Percentiles rank a stretch among this genome's conserved stretches.
These are phyloP conservation scores for Hassar affinis DNA, from an alignment of 2,113 vertebrate species.

Conservation along the genomic window DNA sequence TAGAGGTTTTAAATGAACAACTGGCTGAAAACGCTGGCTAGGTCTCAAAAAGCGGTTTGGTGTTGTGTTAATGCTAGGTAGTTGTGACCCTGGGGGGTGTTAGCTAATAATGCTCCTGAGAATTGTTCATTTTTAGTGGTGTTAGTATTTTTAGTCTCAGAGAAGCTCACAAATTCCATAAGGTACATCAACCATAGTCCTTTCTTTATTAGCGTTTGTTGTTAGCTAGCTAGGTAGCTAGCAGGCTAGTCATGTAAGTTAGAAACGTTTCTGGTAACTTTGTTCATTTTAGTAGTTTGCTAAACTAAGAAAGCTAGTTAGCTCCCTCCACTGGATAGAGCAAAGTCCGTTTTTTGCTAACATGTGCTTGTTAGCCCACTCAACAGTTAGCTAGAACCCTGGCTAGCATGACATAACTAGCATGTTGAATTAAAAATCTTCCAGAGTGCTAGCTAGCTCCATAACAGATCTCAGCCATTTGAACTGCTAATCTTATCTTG, in stretches of 20 bases:
- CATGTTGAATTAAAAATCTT: neutral
- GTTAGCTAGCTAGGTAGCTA: neutral
- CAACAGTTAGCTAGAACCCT: no score
- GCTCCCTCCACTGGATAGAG: no score
- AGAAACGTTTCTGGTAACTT: neutral
- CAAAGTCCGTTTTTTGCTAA: neutral
- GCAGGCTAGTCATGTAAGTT: neutral
- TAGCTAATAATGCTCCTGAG: no score
- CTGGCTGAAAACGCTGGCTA: no score
- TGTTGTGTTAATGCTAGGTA: no score
- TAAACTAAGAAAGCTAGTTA: neutral
- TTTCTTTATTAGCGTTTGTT: neutral
- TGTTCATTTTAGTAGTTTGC: neutral
- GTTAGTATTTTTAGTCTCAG: no score
- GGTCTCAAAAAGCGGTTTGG: no score
- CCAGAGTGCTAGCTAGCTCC: neutral
- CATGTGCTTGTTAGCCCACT: neutral
- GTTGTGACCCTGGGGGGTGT: no score
- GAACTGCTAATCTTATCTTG: neutral
- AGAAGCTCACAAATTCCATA: neutral
- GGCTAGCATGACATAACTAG: no score
- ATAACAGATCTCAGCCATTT: neutral
- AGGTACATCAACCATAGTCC: neutral
- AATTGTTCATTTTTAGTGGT: no score
- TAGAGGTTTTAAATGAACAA: neutral